Percentiles rank a stretch among this genome's conserved stretches.
phyloP scores from a whole-genome alignment of 2,113 vertebrate species.

The Australoheros scitulus region DNA sequence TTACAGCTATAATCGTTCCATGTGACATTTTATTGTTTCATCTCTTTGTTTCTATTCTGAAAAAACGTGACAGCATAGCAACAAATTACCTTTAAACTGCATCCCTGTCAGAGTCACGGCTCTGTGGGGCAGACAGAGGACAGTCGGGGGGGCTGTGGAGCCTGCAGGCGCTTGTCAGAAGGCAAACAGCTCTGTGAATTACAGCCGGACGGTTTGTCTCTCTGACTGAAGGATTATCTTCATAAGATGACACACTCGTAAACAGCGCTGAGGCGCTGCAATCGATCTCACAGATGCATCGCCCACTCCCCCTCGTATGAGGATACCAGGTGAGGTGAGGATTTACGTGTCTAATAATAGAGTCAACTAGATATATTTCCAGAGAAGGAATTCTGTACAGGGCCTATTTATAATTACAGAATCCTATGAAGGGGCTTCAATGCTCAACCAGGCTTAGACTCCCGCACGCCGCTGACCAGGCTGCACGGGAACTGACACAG shows the following conservation, averaged over 20 bases:
- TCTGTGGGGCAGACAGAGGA: background rate
- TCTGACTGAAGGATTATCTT: slow-evolving; percentile 59
- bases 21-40: background rate
- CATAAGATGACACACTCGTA: slow-evolving; percentile 64
- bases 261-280: slow-evolving; percentile 38
- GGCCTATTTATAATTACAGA: slow-evolving; percentile 64
- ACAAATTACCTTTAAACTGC: slow-evolving; percentile 4
- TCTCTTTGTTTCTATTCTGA: background rate
- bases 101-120: slow-evolving; percentile 14
- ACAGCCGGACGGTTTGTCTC: slow-evolving; percentile 45
- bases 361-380: slow-evolving; percentile 59
- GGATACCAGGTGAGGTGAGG: slow-evolving; percentile 36
- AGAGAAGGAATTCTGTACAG: slow-evolving; percentile 59
- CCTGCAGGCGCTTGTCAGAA: slow-evolving; percentile 11
- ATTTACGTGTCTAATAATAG: slow-evolving; percentile 69
- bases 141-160: background rate
- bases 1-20: background rate
- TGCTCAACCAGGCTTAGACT: background rate
- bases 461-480: background rate
- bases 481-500: background rate
- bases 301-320: background rate
- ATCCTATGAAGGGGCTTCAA: slow-evolving; percentile 48
- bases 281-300: slow-evolving; percentile 10
- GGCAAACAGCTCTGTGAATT: slow-evolving; percentile 37
- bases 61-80: background rate